Evolutionary conservation across 1,140 invertebrate genomes (phyloP).

Genomic region (Hylyphantes graminicola): DNA sequence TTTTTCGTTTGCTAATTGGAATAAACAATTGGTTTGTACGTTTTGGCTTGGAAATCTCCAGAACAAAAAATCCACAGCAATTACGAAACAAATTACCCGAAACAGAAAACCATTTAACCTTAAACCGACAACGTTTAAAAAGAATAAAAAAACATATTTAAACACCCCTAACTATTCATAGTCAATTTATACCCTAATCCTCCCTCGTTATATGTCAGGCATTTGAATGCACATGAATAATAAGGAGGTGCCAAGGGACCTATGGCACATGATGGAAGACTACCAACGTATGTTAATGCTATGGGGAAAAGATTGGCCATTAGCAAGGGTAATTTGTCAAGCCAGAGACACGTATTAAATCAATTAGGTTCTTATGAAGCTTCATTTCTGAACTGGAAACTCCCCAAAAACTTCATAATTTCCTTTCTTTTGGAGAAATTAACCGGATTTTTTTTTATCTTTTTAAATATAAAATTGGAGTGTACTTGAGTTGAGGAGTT

Average conservation of each 20-base stretch:
- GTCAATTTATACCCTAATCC: too few species aligned
- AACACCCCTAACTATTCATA: too few species aligned
- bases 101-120: too few species aligned
- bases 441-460: background rate
- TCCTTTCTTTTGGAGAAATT: background rate
- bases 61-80: too few species aligned
- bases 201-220: too few species aligned
- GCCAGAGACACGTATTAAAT: constrained; percentile 33
- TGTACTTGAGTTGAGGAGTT: too few species aligned
- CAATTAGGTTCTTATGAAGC: constrained; percentile 27
- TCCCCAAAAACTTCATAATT: background rate
- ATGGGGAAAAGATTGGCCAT: constrained; percentile 24
- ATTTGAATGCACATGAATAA: constrained; percentile 2
- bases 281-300: constrained; percentile 13
- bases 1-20: too few species aligned
- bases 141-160: too few species aligned
- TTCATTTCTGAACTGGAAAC: constrained; percentile 14
- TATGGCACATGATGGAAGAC: constrained; percentile 19
- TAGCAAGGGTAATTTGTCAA: constrained; percentile 39
- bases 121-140: too few species aligned
- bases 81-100: too few species aligned
- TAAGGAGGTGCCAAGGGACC: background rate
- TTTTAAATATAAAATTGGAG: background rate
- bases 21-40: too few species aligned
- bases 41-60: too few species aligned